These are phyloP conservation scores for Cryptocheilus praepositus DNA, from an alignment of 2,888 invertebrate species.

Conservation along the genomic window DNA sequence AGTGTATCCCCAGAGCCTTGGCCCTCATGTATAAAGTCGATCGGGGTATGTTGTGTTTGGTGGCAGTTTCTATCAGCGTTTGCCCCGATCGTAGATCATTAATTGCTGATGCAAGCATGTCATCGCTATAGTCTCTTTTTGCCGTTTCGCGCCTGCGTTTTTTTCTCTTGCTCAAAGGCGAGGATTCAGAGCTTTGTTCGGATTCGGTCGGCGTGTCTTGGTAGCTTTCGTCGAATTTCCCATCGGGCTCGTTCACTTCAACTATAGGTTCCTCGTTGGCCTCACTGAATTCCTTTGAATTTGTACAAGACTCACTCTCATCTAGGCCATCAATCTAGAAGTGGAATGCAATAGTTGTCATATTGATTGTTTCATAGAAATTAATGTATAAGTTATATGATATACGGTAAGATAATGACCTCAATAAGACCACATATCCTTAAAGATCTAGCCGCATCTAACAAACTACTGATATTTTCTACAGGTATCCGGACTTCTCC, in stretches of 20 bases:
- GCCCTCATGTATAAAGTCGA: slow-evolving; percentile 75
- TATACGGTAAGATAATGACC: slow-evolving; percentile 55
- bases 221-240: slow-evolving; percentile 44
- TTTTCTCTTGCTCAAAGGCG: slow-evolving; percentile 44
- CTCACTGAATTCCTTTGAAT: slow-evolving; percentile 49
- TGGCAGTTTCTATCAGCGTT: slow-evolving; percentile 71
- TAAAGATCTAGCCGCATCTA: slow-evolving; percentile 71
- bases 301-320: slow-evolving; percentile 54
- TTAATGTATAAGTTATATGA: background rate
- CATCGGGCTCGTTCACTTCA: slow-evolving; percentile 50
- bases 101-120: slow-evolving; percentile 71
- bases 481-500: slow-evolving; percentile 72
- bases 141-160: slow-evolving; percentile 60
- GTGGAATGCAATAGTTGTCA: background rate
- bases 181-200: slow-evolving; percentile 6
- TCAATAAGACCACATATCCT: slow-evolving; percentile 72
- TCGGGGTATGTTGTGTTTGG: slow-evolving; percentile 72
- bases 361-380: background rate
- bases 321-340: slow-evolving; percentile 66
- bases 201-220: slow-evolving; percentile 32
- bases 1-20: slow-evolving; percentile 69
- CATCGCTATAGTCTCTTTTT: slow-evolving; percentile 70
- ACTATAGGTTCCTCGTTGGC: slow-evolving; percentile 43
- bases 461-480: slow-evolving; percentile 67
- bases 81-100: slow-evolving; percentile 70